Conservation (phyloP, 2,888 invertebrate genomes). For the Mimumesa dahlbomi region DNA sequence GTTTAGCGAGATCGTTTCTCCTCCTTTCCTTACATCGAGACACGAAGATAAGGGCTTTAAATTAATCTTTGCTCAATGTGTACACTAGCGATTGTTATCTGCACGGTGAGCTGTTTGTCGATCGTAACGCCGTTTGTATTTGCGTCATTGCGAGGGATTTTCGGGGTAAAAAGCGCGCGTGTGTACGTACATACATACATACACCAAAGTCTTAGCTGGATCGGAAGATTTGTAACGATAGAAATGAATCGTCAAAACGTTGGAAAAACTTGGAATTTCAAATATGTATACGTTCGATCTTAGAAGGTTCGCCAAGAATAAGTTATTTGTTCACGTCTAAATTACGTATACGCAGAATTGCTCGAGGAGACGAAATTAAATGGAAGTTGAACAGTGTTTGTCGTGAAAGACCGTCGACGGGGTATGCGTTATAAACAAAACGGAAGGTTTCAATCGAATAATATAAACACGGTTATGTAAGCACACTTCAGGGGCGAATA, state of each 20-base stretch:
- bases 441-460: neutral
- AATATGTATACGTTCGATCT: too few species aligned
- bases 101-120: constrained; percentile 55
- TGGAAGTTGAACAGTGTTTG: neutral
- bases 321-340: too few species aligned
- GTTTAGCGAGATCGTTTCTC: constrained; percentile 4
- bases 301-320: too few species aligned
- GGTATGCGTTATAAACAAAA: neutral
- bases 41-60: constrained; percentile 66
- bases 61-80: constrained; percentile 65
- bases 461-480: constrained; percentile 5
- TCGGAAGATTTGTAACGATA: neutral
- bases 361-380: too few species aligned
- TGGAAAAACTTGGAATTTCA: neutral
- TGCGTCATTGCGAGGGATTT: constrained; percentile 48
- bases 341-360: too few species aligned
- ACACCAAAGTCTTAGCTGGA: neutral
- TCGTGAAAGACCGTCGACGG: neutral
- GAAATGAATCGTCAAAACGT: too few species aligned
- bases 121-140: constrained; percentile 53
- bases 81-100: constrained; percentile 63
- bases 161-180: constrained; percentile 9
- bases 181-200: neutral
- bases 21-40: constrained; percentile 32
- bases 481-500: neutral